Evolutionary conservation across 2,797 vertebrate species (phyloP).

Genomic region (Poeciliopsis presidionis): DNA sequence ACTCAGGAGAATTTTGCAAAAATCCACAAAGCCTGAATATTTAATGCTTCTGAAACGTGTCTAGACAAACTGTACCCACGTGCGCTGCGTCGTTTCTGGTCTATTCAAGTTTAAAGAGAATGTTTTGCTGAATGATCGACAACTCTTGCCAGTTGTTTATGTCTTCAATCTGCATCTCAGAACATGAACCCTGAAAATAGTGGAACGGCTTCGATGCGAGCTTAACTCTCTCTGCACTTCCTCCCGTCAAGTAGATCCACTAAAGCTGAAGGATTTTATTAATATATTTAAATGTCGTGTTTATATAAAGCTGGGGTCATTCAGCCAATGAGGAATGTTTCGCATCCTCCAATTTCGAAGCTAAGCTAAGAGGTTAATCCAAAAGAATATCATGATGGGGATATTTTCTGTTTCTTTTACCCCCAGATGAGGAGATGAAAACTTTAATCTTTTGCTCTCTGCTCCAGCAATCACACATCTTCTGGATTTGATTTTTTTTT

Average conservation of each 20-base stretch:
- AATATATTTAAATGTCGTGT: neutral
- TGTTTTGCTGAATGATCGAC: neutral
- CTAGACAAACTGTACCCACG: neutral
- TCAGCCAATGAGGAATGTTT: neutral
- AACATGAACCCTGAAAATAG: neutral
- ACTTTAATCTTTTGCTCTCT: constrained; percentile 16
- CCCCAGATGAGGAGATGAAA: constrained; percentile 15
- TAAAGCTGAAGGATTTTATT: neutral
- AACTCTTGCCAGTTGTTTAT: neutral
- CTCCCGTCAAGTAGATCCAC: neutral
- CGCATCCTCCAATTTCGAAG: neutral
- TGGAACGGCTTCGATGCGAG: neutral
- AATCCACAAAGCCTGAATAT: neutral
- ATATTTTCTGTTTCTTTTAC: neutral
- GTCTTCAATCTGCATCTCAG: neutral
- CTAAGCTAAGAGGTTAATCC: neutral
- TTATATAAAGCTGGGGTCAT: neutral
- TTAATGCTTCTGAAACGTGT: neutral
- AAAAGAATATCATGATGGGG: neutral
- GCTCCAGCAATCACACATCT: constrained; percentile 21
- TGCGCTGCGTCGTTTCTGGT: neutral
- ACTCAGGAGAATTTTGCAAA: neutral
- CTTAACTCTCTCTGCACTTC: neutral
- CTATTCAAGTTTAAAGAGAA: neutral
- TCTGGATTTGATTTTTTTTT: neutral